Evolutionary conservation across 2,113 vertebrate species (phyloP), one percentile per base, ranked within the genome.

Genomic region (Rhinolophus ferrumequinum): DNA sequence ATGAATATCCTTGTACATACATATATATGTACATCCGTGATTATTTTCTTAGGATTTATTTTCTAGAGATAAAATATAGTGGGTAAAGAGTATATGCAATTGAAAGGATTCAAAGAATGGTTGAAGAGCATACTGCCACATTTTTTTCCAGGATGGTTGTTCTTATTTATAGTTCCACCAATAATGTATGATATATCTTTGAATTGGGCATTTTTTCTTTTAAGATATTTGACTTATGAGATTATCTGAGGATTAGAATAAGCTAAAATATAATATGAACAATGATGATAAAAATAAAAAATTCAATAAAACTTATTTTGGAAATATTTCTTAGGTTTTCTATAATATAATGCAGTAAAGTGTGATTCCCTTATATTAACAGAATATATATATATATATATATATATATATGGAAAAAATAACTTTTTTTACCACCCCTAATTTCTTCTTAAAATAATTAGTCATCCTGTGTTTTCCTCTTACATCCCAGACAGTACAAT

Each of bases 401-500:
- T 44, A 44, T 84, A 76, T 85, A 30, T 70, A 52, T 47, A 58
- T 22, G 14, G 11, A 52, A 58, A 84, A 75, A 62, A 33, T 41
- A 58, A 4, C 14, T 24, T 56, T 86, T 85, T 72, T 41, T 88
- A 28, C 70, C 56, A 95, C 28, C 38, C 6, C 3, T 93, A 72
- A 79, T 83, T 89, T 91, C 67, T 81, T 89, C 33, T 33, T 81
- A 87, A 82, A 77, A 88, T 79, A 80, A 30, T 38, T 60, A 90
- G 3, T 33, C 19, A 22, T 41, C 84, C 10, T 80, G 93, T 77
- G 21, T 54, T 91, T 92, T 95, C 92, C n/a, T 97, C 9, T 93
- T 95, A 67, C 41, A 64, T 87, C 82, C 8, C 97, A 99, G 99
- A 95, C 99, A 99, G 77, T 99, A 99, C 97, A 99, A 99, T 73